These are phyloP conservation scores for Lophochroa leadbeateri DNA, from an alignment of 2,113 vertebrate species.

Conservation along the genomic window DNA sequence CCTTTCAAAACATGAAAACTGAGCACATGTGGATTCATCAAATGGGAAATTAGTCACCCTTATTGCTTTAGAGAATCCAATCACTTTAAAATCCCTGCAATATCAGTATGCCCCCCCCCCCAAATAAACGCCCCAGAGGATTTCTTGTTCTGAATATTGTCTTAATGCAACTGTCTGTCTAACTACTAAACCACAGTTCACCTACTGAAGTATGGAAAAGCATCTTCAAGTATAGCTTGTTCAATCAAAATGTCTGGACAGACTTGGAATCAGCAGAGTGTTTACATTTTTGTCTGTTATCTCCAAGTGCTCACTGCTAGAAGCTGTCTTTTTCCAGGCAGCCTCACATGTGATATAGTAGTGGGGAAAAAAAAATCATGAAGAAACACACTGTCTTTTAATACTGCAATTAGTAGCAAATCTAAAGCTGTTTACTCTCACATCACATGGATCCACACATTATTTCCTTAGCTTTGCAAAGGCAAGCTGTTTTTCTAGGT, in stretches of 20 bases:
- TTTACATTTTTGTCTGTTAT: conserved; percentile 14
- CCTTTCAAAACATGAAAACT: conserved; percentile 69
- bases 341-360: neutral
- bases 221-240: neutral
- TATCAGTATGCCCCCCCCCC: neutral
- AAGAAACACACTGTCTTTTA: neutral
- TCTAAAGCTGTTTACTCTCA: neutral
- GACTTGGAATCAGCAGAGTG: neutral
- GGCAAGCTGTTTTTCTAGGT: neutral
- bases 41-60: conserved; percentile 67
- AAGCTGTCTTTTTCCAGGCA: neutral
- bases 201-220: neutral
- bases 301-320: neutral
- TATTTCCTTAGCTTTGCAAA: neutral
- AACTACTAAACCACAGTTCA: neutral
- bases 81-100: conserved; percentile 54
- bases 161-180: neutral
- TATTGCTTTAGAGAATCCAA: conserved; percentile 55
- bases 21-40: conserved; percentile 57
- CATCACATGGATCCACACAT: neutral
- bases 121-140: conserved; percentile 11
- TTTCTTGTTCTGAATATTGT: conserved; percentile 40
- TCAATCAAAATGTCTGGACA: neutral
- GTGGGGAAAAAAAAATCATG: neutral
- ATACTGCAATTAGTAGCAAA: neutral